phyloP scores from a whole-genome alignment of 2,113 vertebrate genomes.

The Xiphophorus maculatus region DNA sequence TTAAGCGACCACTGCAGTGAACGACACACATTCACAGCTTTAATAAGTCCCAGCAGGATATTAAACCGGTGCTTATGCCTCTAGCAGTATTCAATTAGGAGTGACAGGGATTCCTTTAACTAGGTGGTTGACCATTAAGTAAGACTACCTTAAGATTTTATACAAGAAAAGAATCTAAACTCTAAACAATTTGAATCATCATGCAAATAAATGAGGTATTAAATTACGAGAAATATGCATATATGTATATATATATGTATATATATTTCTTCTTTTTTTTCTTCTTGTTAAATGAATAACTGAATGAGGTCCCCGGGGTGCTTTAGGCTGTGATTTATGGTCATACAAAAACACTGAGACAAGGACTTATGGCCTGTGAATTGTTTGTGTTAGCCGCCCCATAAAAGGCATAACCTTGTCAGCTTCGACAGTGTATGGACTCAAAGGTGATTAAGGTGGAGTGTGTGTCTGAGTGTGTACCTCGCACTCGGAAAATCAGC shows the following conservation, averaged over 20 bases:
- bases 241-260: not conserved
- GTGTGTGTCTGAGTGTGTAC: constrained; percentile 22
- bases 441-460: constrained; percentile 33
- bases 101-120: constrained; percentile 27
- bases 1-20: constrained; percentile 48
- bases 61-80: constrained; percentile 73
- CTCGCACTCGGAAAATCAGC: constrained; percentile 75
- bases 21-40: constrained; percentile 49
- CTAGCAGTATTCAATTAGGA: constrained; percentile 45
- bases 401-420: constrained; percentile 81
- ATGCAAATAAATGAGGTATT: too few species aligned
- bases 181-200: not conserved
- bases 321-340: constrained; percentile 81
- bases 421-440: constrained; percentile 54
- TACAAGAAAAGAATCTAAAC: constrained; percentile 17
- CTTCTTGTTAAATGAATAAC: constrained; percentile 39
- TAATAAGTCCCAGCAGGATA: constrained; percentile 72
- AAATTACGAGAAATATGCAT: not conserved
- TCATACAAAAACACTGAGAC: constrained; percentile 80
- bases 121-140: constrained; percentile 2
- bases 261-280: not conserved
- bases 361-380: constrained; percentile 85
- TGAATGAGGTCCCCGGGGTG: constrained; percentile 73
- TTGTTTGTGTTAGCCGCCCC: constrained; percentile 82
- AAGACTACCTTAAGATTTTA: constrained; percentile 10